Percentiles rank a stretch among this genome's conserved stretches.
phyloP scores from a whole-genome alignment of 1,140 invertebrate genomes.

The Trinorchestia longiramus region DNA sequence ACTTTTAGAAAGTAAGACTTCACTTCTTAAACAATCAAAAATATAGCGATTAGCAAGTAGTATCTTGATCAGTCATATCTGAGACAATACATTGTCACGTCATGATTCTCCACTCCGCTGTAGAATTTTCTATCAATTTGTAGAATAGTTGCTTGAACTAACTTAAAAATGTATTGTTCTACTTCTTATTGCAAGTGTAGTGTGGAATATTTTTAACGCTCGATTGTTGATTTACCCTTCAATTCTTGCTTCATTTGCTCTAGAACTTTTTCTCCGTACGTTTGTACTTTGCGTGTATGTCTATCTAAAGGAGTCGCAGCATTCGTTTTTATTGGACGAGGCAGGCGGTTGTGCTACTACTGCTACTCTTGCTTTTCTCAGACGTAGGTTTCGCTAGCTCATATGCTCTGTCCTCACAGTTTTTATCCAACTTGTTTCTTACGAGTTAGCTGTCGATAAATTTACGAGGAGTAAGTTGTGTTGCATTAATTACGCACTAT shows the following conservation, averaged over 20 bases:
- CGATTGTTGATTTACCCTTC: neutral
- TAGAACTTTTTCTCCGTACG: neutral
- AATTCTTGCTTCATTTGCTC: neutral
- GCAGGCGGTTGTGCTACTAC: neutral
- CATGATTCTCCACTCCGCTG: neutral
- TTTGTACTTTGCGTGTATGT: neutral
- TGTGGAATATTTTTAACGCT: neutral
- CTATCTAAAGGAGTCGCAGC: neutral
- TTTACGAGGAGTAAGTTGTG: neutral
- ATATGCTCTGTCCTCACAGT: neutral
- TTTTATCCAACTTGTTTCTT: neutral
- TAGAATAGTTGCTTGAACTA: neutral
- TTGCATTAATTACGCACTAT: neutral
- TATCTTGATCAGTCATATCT: neutral
- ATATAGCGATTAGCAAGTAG: neutral
- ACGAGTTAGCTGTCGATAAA: neutral
- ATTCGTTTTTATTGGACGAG: neutral
- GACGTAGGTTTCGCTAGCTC: neutral
- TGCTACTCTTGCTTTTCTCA: no score
- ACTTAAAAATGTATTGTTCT: neutral
- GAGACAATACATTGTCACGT: neutral
- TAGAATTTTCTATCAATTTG: neutral
- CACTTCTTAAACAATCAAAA: slow-evolving; percentile 35
- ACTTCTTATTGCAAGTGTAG: neutral
- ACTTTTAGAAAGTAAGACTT: neutral